phyloP scores from a whole-genome alignment of 2,797 vertebrate species.

The Epinephelus malabaricus region DNA sequence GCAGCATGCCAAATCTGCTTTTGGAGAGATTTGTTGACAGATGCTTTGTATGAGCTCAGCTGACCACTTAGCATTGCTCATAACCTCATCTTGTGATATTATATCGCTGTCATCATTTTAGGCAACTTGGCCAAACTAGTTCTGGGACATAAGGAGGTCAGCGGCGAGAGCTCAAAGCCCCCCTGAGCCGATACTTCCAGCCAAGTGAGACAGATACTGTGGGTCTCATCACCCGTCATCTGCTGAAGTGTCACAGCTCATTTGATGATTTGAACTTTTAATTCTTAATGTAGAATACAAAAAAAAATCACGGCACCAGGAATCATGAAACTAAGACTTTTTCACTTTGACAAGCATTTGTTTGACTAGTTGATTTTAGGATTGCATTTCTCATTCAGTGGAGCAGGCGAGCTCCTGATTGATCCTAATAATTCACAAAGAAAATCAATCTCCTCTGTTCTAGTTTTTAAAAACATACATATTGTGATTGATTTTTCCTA shows the following conservation, averaged over 20 bases:
- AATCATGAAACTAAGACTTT: background rate
- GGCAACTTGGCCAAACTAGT: background rate
- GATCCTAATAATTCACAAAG: background rate
- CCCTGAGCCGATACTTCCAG: background rate
- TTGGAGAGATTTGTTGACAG: slow-evolving; percentile 57
- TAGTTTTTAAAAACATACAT: background rate
- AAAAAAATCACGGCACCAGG: no score
- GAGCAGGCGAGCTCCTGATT: background rate
- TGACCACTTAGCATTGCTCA: slow-evolving; percentile 42
- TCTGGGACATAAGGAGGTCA: background rate
- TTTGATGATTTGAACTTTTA: background rate
- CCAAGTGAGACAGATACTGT: background rate
- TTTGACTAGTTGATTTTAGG: background rate
- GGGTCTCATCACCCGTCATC: background rate
- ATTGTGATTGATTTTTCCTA: background rate
- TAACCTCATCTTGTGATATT: slow-evolving; percentile 34
- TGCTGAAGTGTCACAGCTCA: background rate
- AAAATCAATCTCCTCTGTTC: slow-evolving; percentile 4
- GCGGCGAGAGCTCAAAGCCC: background rate
- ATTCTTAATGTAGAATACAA: background rate
- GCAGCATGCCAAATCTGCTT: slow-evolving; percentile 51
- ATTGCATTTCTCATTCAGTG: background rate
- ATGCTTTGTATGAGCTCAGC: slow-evolving; percentile 53
- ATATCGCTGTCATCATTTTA: background rate
- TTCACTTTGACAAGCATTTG: background rate